Base-by-base conservation (phyloP, 2,888 invertebrate species). In the Pristionchus maxplancki region DNA sequence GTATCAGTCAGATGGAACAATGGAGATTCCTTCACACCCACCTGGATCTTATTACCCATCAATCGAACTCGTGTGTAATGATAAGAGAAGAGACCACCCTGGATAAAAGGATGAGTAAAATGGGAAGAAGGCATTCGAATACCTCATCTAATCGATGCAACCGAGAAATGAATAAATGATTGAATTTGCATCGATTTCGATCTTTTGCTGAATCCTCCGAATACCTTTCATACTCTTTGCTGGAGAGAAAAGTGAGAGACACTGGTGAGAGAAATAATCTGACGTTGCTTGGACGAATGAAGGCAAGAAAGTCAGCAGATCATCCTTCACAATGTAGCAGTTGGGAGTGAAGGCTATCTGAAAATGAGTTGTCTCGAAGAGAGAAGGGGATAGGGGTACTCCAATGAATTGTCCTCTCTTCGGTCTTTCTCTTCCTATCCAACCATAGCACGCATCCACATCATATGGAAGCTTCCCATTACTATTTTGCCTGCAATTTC, bases 61-160 rank as follows among this genome's bases (percentile, higher is more conserved):
- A 71, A 37, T 31, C 71, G 37, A 40, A 71, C 37, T 71, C 71
- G 31, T 20, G 71, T 71, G 71, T 71, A 71, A 15, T 71, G 71
- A 71, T 71, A 71, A 37, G 71, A 37, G 71, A 71, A 71, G 17
- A 71, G 71, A 71, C 71, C 71, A 71, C 71, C 71, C 71, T 71
- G 40, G 20, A 50, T 20, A 0, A 0, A 34, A 34, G 34, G n/a
- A 31, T 31, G 64, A 64, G 20, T 31, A 15, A 64, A 34, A 11
- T 3, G 37, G 37, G 37, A 11, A 11, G 9, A 24, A 71, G 20
- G 20, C 37, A 34, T 24, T 71, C 15, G 24, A 2, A 4, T 71
- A 71, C 71, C 71, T 71, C 71, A 37, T 71, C 71, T 20, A 71
- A 37, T 37, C 37, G 71, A 71, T 71, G 71, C 20, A 71, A 37